These are phyloP conservation scores for Pseudococcus longispinus DNA, from an alignment of 2,888 invertebrate genomes.

Conservation along the genomic window DNA sequence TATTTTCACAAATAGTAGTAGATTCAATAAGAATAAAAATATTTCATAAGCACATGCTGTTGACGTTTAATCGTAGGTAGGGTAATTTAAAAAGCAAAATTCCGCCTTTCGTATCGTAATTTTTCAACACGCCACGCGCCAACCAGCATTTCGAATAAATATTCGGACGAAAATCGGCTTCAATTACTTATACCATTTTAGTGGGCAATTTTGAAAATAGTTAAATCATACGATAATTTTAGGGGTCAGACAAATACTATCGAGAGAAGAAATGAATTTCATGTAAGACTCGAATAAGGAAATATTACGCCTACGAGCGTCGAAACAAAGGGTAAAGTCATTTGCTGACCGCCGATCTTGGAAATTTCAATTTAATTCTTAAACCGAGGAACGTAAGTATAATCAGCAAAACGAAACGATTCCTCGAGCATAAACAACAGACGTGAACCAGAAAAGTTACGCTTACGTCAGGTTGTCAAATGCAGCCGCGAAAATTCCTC, in stretches of 20 bases:
- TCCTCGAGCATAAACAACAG: background rate
- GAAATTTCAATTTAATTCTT: background rate
- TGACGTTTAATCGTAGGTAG: background rate
- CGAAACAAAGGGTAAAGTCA: background rate
- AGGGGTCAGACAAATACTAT: background rate
- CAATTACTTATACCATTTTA: background rate
- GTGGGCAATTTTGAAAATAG: background rate
- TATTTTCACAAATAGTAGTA: background rate
- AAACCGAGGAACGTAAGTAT: background rate
- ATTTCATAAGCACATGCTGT: conserved; percentile 31
- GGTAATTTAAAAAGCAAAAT: conserved; percentile 28
- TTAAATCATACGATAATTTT: background rate
- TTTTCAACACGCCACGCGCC: background rate
- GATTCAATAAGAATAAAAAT: conserved; percentile 35
- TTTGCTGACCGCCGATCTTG: background rate
- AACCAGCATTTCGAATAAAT: background rate
- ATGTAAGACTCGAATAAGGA: background rate
- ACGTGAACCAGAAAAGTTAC: conserved; percentile 12
- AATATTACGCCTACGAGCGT: background rate
- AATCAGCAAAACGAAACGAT: background rate
- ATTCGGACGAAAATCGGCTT: background rate
- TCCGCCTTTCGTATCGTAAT: background rate
- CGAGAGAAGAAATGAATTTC: background rate
- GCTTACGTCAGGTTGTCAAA: conserved; percentile 13
- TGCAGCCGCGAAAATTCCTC: conserved; percentile 18